Percentiles rank a stretch among this genome's conserved stretches.
phyloP scores from a whole-genome alignment of 2,113 vertebrate species.

The Lota lota region DNA sequence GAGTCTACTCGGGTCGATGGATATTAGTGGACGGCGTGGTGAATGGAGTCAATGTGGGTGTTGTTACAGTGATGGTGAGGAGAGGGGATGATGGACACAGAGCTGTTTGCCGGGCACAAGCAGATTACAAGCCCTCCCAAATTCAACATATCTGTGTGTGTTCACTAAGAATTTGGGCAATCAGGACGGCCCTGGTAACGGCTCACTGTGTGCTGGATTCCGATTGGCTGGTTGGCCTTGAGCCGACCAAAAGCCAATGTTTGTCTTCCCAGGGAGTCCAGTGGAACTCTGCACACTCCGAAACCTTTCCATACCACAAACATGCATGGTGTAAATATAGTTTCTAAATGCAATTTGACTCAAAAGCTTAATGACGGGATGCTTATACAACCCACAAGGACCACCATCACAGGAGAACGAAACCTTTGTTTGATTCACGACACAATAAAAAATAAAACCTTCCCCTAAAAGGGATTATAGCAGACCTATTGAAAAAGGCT shows the following conservation, averaged over 20 bases:
- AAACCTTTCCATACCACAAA: constrained; percentile 7
- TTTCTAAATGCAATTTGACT: background rate
- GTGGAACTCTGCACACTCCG: constrained; percentile 40
- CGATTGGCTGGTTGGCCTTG: constrained; percentile 59
- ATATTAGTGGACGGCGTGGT: no score
- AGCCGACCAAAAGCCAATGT: constrained; percentile 50
- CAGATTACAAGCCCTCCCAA: constrained; percentile 38
- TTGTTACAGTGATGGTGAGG: no score
- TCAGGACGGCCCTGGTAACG: constrained; percentile 67
- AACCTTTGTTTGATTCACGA: no score
- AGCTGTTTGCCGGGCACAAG: constrained; percentile 29
- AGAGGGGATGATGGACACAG: background rate
- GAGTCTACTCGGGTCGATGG: no score
- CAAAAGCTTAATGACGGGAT: no score
- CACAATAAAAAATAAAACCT: no score
- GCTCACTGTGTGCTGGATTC: constrained; percentile 54
- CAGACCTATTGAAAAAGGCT: no score
- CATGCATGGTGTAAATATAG: background rate
- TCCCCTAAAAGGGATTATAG: no score
- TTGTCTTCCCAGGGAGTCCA: constrained; percentile 55
- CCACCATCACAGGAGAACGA: no score
- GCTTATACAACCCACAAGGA: no score
- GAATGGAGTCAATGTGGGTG: no score
- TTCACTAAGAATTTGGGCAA: constrained; percentile 62
- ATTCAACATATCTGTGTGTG: constrained; percentile 49